A percentile compares a stretch with the other conserved stretches of the same genome.
Conservation (phyloP, 1,140 invertebrate genomes). For the Glossosoma conforme region DNA sequence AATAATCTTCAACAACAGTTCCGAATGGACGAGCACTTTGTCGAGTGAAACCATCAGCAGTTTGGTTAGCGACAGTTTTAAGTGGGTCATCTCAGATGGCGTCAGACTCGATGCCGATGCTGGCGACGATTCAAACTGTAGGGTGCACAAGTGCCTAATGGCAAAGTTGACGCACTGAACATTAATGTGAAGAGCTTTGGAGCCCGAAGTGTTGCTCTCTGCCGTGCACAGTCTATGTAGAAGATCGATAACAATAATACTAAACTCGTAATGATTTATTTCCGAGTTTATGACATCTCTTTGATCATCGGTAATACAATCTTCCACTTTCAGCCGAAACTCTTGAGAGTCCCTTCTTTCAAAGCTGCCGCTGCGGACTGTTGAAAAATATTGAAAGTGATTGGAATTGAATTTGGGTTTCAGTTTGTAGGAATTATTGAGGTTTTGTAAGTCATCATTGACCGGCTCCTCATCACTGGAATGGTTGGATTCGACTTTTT, state of each 20-base stretch:
- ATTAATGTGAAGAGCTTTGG: slow-evolving; percentile 52
- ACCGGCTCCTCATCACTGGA: slow-evolving; percentile 52
- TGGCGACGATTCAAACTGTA: slow-evolving; percentile 52
- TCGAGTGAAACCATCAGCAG: slow-evolving; percentile 55
- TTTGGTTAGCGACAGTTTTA: slow-evolving; percentile 56
- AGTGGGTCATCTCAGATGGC: slow-evolving; percentile 38
- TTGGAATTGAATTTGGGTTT: slow-evolving; percentile 57
- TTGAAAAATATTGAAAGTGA: slow-evolving; percentile 62
- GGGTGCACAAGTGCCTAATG: slow-evolving; percentile 53
- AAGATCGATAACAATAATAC: slow-evolving; percentile 54
- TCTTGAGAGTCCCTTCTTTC: slow-evolving; percentile 21
- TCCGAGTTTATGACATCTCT: slow-evolving; percentile 49
- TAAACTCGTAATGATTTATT: slow-evolving; percentile 55
- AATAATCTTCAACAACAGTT: slow-evolving; percentile 55
- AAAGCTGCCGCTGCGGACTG: slow-evolving; percentile 48
- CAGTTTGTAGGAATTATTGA: slow-evolving; percentile 49
- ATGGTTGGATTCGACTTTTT: no score
- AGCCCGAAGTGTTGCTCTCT: slow-evolving; percentile 45
- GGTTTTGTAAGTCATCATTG: slow-evolving; percentile 50
- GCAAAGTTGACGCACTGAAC: slow-evolving; percentile 59
- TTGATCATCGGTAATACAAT: slow-evolving; percentile 52
- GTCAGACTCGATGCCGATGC: slow-evolving; percentile 32
- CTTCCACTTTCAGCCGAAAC: slow-evolving; percentile 46
- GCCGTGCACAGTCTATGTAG: slow-evolving; percentile 54
- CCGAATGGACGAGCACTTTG: slow-evolving; percentile 52